These are phyloP conservation scores for Bombyx mandarina DNA, from an alignment of 1,140 invertebrate species.

Conservation along the genomic window DNA sequence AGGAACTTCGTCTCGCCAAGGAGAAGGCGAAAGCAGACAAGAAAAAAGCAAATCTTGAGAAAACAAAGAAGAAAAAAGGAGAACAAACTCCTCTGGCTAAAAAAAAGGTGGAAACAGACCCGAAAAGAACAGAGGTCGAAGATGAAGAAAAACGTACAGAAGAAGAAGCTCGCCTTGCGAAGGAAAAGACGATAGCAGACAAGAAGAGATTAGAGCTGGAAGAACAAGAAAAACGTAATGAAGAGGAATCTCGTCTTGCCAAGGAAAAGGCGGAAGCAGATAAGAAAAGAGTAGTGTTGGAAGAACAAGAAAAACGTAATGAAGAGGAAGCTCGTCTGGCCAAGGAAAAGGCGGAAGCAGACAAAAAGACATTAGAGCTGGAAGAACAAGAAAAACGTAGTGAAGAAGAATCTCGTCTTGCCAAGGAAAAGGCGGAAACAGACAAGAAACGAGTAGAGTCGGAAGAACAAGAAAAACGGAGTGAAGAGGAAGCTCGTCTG, in stretches of 20 bases:
- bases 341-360: background rate
- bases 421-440: background rate
- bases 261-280: conserved; percentile 14
- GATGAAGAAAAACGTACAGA: conserved; percentile 2
- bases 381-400: too few species aligned
- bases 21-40: conserved; percentile 1
- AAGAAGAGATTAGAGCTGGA: background rate
- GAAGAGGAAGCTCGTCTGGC: background rate
- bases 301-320: conserved; percentile 13
- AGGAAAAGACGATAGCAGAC: background rate
- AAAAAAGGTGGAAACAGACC: background rate
- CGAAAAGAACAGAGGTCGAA: background rate
- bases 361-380: background rate
- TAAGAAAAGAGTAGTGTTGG: conserved; percentile 20
- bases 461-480: too few species aligned
- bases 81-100: background rate
- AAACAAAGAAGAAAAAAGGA: conserved; percentile 2
- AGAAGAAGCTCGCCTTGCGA: background rate
- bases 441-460: background rate
- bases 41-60: background rate
- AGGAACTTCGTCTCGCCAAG: background rate
- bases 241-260: conserved; percentile 22
- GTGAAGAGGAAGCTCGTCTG: background rate
- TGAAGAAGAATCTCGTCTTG: too few species aligned
- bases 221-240: background rate